Percentiles rank a stretch among this genome's conserved stretches.
Evolutionary conservation across 2,888 invertebrate species (phyloP).

Genomic region (Rhyacophila evoluta): DNA sequence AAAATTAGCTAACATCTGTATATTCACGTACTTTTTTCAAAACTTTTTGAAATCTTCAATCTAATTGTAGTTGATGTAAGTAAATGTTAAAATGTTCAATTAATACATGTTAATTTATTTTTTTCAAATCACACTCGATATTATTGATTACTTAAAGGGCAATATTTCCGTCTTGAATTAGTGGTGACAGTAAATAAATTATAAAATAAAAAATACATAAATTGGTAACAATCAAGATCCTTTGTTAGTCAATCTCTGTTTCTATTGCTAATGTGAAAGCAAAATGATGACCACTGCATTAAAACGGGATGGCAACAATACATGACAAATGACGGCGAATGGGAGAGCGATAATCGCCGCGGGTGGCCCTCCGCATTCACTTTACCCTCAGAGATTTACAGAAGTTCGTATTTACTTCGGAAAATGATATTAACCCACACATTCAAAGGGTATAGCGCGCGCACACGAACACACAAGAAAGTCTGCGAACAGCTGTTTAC

Average conservation of each 20-base stretch:
- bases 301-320: neutral
- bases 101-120: too few relatives aligned
- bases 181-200: too few relatives aligned
- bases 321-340: neutral
- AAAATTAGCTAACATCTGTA: too few relatives aligned
- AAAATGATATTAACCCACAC: conserved; percentile 6
- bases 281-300: neutral
- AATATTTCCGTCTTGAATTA: too few relatives aligned
- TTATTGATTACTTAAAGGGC: too few relatives aligned
- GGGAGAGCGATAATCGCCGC: neutral
- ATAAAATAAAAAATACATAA: too few relatives aligned
- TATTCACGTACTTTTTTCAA: too few relatives aligned
- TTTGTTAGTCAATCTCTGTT: too few relatives aligned
- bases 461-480: neutral
- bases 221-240: too few relatives aligned
- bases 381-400: conserved; percentile 4
- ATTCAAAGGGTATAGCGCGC: neutral
- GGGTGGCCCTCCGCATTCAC: conserved; percentile 13
- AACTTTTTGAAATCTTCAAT: too few relatives aligned
- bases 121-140: neutral
- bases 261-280: neutral
- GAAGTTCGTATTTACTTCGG: neutral
- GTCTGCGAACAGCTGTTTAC: neutral
- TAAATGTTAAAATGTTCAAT: too few relatives aligned
- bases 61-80: too few relatives aligned